Conservation (phyloP, 2,113 vertebrate genomes). For the Arvicanthis niloticus region DNA sequence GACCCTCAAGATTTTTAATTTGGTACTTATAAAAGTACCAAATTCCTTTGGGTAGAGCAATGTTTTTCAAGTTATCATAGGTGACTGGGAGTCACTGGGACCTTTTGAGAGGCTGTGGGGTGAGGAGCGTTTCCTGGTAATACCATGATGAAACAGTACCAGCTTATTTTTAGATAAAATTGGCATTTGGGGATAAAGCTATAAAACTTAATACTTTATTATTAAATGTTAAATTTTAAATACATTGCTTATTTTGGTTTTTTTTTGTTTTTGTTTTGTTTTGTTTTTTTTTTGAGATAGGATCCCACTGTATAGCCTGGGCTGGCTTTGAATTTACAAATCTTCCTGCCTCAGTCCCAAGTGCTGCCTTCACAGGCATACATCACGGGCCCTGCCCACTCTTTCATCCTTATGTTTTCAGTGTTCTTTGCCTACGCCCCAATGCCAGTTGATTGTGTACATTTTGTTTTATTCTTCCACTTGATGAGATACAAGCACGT, state of each 20-base stretch:
- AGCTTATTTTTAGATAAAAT: neutral
- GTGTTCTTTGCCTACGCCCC: neutral
- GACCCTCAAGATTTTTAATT: neutral
- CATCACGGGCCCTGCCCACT: neutral
- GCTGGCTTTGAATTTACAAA: neutral
- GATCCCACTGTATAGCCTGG: neutral
- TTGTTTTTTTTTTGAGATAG: neutral
- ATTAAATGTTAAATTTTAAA: neutral
- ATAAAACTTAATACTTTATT: neutral
- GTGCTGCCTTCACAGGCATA: neutral
- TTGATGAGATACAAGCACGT: neutral
- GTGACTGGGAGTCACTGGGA: neutral
- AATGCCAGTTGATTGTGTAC: neutral
- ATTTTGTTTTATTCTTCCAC: neutral
- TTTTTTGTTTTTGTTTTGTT: no score
- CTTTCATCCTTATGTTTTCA: neutral
- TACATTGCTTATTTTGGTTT: neutral
- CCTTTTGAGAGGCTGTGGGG: neutral
- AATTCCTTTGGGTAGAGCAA: neutral
- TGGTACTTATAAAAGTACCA: constrained; percentile 29
- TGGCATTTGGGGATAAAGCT: neutral
- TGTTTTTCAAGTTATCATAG: neutral
- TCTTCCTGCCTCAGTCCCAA: neutral
- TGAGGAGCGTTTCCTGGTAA: neutral
- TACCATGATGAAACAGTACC: neutral